Evolutionary conservation across 2,888 invertebrate genomes (phyloP).

Genomic region (Luffia ferchaultella): DNA sequence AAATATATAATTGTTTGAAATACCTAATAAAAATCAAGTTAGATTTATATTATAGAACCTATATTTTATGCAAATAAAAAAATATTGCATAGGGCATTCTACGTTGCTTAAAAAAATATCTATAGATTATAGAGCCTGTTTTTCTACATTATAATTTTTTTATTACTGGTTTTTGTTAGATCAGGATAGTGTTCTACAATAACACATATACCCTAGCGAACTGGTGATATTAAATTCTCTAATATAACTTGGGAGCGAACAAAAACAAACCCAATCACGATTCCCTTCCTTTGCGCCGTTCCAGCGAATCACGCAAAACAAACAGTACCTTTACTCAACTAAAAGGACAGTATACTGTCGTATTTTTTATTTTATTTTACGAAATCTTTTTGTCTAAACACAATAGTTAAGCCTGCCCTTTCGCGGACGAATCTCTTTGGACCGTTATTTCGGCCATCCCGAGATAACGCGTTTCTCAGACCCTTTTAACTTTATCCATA

Average conservation of each 20-base stretch:
- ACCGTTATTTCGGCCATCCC: constrained; percentile 12
- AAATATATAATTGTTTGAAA: too few species aligned
- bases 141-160: too few species aligned
- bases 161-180: too few species aligned
- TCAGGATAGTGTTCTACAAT: too few species aligned
- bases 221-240: too few species aligned
- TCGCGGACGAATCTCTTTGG: neutral
- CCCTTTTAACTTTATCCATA: constrained; percentile 50
- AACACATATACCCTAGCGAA: too few species aligned
- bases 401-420: neutral
- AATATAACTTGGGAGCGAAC: neutral
- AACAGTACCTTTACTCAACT: neutral
- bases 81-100: too few species aligned
- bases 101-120: too few species aligned
- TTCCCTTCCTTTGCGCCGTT: neutral
- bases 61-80: too few species aligned
- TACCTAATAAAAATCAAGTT: too few species aligned
- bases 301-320: neutral
- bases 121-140: too few species aligned
- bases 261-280: neutral
- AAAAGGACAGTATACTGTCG: neutral
- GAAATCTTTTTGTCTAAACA: neutral
- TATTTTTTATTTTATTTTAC: neutral
- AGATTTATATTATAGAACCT: too few species aligned
- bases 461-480: constrained; percentile 40